Evolutionary conservation across 37 sponge, comb jelly and placozoan species (phyloP), one percentile per base, ranked within the genome.

Genomic region (Agelas oroides): DNA sequence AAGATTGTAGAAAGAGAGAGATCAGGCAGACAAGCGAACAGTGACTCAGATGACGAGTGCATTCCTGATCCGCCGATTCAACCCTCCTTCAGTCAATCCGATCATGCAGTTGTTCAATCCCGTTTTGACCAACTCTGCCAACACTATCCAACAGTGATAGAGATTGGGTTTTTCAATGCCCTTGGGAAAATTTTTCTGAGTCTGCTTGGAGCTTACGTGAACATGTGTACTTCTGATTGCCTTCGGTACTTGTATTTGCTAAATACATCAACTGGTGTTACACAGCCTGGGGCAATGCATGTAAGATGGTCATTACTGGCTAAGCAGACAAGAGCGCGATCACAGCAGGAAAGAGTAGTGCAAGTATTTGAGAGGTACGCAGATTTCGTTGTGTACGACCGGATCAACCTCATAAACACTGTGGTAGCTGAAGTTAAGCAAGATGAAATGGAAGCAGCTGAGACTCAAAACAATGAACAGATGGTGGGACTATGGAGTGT

Each of bases 341-440:
- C n/a, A n/a, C n/a, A n/a, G n/a, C n/a, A n/a, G n/a, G n/a, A n/a
- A 56, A 56, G 17, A 56, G 58, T 56, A 56, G 15, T 15, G 15
- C 17, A 56, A 56, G 18, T 18, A 56, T 56, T 15, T 56, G 65
- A 64, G n/a, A 64, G 65, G 25, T 64, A 64, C 25, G 65, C 65
- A 64, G 65, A 64, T 30, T 64, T 12, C 25, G 65, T 64, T 12
- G n/a, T 64, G 8, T 64, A 64, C n/a, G 65, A 64, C 65, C 21
- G 11, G 12, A 24, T 28, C 65, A 64, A 13, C 25, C 28, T 11
- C 65, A 12, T 64, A 24, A 64, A 64, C 25, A 11, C n/a, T 11
- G n/a, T 64, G 15, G 65, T 64, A 24, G 65, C 25, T 11, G 65
- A 64, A 64, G n/a, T 64, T 12, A 64, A 64, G n/a, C 16, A 19